These are phyloP conservation scores for Eulacestoma nigropectus DNA, from an alignment of 2,113 vertebrate species.

Conservation along the genomic window DNA sequence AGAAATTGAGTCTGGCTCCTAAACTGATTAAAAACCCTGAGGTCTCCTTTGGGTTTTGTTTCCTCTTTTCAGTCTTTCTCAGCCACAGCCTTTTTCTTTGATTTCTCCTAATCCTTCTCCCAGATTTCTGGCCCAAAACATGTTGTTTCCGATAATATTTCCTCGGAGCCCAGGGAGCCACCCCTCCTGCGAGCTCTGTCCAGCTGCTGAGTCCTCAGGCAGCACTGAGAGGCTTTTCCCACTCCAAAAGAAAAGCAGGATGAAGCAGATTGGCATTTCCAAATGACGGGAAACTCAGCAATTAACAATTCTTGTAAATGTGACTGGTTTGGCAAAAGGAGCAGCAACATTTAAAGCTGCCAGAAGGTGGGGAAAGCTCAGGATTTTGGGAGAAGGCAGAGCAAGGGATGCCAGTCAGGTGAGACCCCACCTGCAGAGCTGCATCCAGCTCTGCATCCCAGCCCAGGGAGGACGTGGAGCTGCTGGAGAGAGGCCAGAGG, in stretches of 20 bases:
- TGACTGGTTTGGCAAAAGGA: neutral
- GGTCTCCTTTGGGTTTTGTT: neutral
- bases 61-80: neutral
- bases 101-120: neutral
- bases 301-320: neutral
- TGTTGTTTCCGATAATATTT: neutral
- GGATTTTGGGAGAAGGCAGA: neutral
- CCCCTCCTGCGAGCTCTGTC: neutral
- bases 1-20: neutral
- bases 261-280: neutral
- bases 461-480: neutral
- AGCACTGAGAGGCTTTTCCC: neutral
- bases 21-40: neutral
- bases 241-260: neutral
- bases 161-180: neutral
- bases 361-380: neutral
- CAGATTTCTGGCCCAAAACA: neutral
- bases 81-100: neutral
- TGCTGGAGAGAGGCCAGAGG: neutral
- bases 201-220: constrained; percentile 3
- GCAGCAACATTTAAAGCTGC: neutral
- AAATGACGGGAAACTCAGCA: neutral
- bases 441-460: neutral
- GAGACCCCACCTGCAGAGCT: neutral
- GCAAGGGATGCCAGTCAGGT: neutral